Evolutionary conservation across 2,797 vertebrate species (phyloP), one percentile per base, ranked within the genome.

Genomic region (Aldrovandia affinis): DNA sequence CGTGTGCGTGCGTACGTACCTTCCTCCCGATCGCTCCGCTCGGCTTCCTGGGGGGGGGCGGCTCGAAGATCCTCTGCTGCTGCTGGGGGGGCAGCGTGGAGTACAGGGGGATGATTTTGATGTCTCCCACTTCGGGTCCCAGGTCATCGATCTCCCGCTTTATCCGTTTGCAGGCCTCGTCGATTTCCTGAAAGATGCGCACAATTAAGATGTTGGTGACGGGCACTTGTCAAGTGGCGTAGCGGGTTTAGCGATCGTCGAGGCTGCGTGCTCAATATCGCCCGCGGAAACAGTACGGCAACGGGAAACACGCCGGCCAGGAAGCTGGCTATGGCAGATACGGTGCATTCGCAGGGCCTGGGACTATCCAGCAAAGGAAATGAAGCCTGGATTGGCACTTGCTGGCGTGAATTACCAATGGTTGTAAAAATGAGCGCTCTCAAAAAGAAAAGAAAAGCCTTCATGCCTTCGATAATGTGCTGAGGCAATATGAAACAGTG

Each of bases 31-130:
- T 99, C 86, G 97, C 98, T 81, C 98, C 98, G 2, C 92, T 99
- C 75, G 97, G 95, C 81, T 99, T 99, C 92, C 97, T 97, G 15
- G 98, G 98, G 86, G 98, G 98, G 0, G 98, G 98, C 0, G 98
- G 96, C 89, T 99, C 98, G 93, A 99, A 99, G 93, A 99, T 99
- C 86, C 98, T 96, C 88, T 99, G 98, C 87, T 99, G 98, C 78
- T 99, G 98, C 86, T 99, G 98, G 2, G 98, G 98, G 44, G 98
- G 98, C 90, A 99, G 95, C 0, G 98, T 99, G 55, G 98, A 99
- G 92, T 99, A 99, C 78, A 99, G 93, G n/a, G 98, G 98, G 95
- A 99, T 99, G 96, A 99, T 99, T 95, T 99, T 99, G 90, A 99
- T 99, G 89, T 99, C 98, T 83, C 98, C 98, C 86, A 99, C 98